These are phyloP conservation scores for Ernsta delagoae DNA, from an alignment of 2,888 invertebrate species.

Conservation along the genomic window DNA sequence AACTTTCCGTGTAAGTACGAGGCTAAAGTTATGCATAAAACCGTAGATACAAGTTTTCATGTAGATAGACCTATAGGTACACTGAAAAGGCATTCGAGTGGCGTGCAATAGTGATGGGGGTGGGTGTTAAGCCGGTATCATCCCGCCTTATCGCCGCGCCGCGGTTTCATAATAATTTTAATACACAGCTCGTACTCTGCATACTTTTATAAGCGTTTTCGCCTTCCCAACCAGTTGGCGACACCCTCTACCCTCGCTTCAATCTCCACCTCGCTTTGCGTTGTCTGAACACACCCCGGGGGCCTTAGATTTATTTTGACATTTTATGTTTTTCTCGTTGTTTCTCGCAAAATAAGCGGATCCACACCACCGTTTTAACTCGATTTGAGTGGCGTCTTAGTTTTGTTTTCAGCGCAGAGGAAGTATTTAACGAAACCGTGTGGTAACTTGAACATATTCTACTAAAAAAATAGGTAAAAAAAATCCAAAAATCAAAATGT, in stretches of 20 bases:
- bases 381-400: conserved; percentile 10
- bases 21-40: conserved; percentile 66
- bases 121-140: conserved; percentile 74
- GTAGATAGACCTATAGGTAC: conserved; percentile 56
- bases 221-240: conserved; percentile 53
- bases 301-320: conserved; percentile 66
- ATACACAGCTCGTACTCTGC: conserved; percentile 60
- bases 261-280: conserved; percentile 57
- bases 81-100: conserved; percentile 70
- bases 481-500: too few species aligned
- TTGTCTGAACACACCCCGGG: conserved; percentile 67
- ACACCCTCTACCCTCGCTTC: conserved; percentile 73
- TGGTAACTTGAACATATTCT: too few species aligned
- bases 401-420: background rate
- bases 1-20: conserved; percentile 43
- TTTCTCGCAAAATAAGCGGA: conserved; percentile 31
- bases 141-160: conserved; percentile 72
- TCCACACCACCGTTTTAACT: conserved; percentile 23
- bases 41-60: conserved; percentile 70
- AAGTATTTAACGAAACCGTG: background rate
- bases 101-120: conserved; percentile 65
- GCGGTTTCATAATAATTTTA: conserved; percentile 83
- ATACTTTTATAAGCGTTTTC: conserved; percentile 72
- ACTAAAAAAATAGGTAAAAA: too few species aligned
- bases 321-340: conserved; percentile 50